phyloP scores from a whole-genome alignment of 2,113 vertebrate species.

The zebrafish (Danio rerio) region GRCz12tu NC_133190.1:33763001-33763500 shows the following conservation, averaged over 20 bases:
- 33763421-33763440: not conserved
- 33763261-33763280: too few relatives aligned
- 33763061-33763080: too few relatives aligned
- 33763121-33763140: too few relatives aligned
- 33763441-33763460: not conserved
- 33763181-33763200: too few relatives aligned
- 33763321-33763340: not conserved
- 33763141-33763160: too few relatives aligned
- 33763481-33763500: not conserved
- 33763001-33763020: conserved; percentile 45
- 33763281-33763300: not conserved
- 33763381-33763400: not conserved
- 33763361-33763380: not conserved
- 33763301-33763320: not conserved
- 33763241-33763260: too few relatives aligned
- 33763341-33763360: not conserved
- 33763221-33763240: too few relatives aligned
- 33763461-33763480: not conserved
- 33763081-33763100: too few relatives aligned
- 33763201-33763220: too few relatives aligned
- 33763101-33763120: too few relatives aligned
- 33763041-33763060: not conserved
- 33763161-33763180: too few relatives aligned
- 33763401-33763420: conserved; percentile 37
- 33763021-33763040: conserved; percentile 5